Evolutionary conservation across 2,113 vertebrate genomes (phyloP).

Genomic region (Seriola rivoliana): DNA sequence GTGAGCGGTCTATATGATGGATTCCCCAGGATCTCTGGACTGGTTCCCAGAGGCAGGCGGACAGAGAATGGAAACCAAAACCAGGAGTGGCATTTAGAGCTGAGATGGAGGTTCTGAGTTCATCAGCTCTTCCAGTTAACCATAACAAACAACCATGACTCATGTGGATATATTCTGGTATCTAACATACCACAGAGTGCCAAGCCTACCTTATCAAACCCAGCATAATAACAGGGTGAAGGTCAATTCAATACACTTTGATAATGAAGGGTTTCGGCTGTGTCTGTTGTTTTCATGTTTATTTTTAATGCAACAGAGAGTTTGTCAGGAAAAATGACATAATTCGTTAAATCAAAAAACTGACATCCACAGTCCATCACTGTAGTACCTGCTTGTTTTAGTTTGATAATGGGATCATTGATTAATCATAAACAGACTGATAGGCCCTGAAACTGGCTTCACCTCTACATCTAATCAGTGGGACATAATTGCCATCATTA

Average conservation of each 20-base stretch:
- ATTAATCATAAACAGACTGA: not conserved
- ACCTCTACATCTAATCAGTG: not conserved
- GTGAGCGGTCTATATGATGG: constrained; percentile 17
- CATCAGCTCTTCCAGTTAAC: constrained; percentile 18
- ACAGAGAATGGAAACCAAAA: constrained; percentile 56
- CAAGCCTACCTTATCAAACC: not conserved
- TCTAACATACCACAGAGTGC: not conserved
- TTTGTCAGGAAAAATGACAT: too few relatives aligned
- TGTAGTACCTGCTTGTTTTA: not conserved
- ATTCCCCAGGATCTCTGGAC: constrained; percentile 43
- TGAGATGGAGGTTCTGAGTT: constrained; percentile 43
- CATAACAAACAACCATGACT: not conserved
- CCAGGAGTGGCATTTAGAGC: constrained; percentile 50
- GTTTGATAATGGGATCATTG: not conserved
- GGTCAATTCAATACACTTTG: not conserved
- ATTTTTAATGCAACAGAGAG: not conserved
- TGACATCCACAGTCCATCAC: too few relatives aligned
- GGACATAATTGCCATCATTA: too few relatives aligned
- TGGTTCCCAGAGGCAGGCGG: constrained; percentile 34
- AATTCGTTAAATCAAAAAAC: too few relatives aligned
- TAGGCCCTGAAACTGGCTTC: not conserved
- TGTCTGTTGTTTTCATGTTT: not conserved
- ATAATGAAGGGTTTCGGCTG: not conserved
- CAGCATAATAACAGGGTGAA: not conserved
- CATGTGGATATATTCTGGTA: constrained; percentile 20